Conservation (phyloP, 2,113 vertebrate genomes). For the Saguinus imperator region DNA sequence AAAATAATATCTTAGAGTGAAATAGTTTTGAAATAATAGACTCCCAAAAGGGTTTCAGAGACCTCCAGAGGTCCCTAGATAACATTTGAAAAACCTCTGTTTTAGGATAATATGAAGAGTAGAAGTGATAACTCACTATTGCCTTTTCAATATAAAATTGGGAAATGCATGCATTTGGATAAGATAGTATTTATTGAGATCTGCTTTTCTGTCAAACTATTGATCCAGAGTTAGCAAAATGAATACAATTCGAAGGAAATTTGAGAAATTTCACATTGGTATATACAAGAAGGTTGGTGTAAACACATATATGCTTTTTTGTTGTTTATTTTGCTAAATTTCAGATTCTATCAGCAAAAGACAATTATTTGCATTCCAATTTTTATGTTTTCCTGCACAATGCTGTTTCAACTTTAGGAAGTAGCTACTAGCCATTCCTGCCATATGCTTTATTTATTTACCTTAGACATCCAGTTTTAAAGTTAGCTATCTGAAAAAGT, state of each 20-base stretch:
- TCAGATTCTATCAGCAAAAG: not conserved
- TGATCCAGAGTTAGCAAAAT: constrained; percentile 18
- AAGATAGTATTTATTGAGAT: not conserved
- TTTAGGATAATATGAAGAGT: not conserved
- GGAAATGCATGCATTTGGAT: not conserved
- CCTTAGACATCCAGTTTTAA: not conserved
- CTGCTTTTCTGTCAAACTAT: not conserved
- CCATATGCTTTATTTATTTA: not conserved
- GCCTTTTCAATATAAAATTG: not conserved
- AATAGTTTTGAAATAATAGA: not conserved
- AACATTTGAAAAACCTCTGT: not conserved
- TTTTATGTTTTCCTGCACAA: not conserved
- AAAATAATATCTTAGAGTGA: not conserved
- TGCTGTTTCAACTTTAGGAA: not conserved
- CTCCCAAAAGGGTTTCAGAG: not conserved
- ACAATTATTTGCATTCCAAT: not conserved
- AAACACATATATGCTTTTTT: not conserved
- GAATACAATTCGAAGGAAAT: not conserved
- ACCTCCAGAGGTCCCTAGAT: not conserved
- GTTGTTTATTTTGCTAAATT: not conserved
- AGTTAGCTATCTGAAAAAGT: not conserved
- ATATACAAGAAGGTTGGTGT: not conserved
- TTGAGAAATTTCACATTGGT: not conserved
- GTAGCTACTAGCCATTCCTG: not conserved
- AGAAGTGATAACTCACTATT: not conserved